Evolutionary conservation across 2,888 invertebrate species (phyloP).

Genomic region (Fragum whitleyi): DNA sequence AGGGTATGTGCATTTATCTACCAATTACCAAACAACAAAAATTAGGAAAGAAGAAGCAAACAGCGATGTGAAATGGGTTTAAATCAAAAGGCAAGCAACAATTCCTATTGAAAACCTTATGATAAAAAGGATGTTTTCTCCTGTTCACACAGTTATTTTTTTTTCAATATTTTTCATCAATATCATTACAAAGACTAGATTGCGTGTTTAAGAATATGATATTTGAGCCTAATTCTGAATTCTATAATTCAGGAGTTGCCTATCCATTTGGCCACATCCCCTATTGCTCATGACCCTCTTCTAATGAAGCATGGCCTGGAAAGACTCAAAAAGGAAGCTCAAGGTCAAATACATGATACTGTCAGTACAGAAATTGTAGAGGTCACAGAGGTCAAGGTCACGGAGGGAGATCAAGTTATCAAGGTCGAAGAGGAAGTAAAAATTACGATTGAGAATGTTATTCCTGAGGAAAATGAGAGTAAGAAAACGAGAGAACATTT

Average conservation of each 20-base stretch:
- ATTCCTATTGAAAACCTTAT: too few relatives aligned
- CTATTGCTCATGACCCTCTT: slow-evolving; percentile 89
- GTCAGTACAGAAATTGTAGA: not conserved
- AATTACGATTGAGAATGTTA: slow-evolving; percentile 8
- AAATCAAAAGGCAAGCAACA: too few relatives aligned
- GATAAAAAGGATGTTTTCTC: too few relatives aligned
- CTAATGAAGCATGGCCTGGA: slow-evolving; percentile 78
- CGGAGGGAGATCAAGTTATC: slow-evolving; percentile 18
- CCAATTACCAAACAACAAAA: too few relatives aligned
- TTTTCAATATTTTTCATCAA: too few relatives aligned
- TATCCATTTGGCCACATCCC: slow-evolving; percentile 97
- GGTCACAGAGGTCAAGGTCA: slow-evolving; percentile 32
- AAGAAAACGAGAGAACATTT: slow-evolving; percentile 29
- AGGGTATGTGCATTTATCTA: too few relatives aligned
- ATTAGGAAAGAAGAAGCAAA: too few relatives aligned
- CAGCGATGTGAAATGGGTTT: too few relatives aligned
- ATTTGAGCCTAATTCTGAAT: too few relatives aligned
- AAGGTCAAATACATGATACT: not conserved
- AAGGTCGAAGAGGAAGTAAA: slow-evolving; percentile 2
- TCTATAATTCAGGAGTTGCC: slow-evolving; percentile 86
- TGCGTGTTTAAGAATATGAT: too few relatives aligned
- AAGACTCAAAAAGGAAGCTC: slow-evolving; percentile 68
- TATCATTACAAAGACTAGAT: too few relatives aligned
- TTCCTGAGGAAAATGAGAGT: not conserved
- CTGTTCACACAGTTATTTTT: too few relatives aligned